Conservation (phyloP, 2,797 vertebrate species). For the Esox lucius region DNA sequence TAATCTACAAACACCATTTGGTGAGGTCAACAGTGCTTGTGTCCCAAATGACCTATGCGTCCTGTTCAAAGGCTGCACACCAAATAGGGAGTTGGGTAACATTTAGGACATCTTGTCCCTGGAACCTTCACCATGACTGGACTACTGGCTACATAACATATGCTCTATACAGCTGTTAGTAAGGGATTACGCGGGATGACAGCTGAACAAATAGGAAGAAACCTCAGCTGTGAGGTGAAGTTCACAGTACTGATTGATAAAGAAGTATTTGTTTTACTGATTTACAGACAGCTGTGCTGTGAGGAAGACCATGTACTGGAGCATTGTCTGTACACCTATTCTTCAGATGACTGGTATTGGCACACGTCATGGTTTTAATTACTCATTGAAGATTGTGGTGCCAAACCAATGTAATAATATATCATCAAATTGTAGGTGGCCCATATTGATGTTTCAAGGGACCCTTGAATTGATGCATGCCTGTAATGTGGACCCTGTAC, state of each 20-base stretch:
- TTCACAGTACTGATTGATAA: background rate
- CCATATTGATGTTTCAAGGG: background rate
- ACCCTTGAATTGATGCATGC: background rate
- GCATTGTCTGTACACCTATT: background rate
- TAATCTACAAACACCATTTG: background rate
- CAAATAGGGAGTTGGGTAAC: background rate
- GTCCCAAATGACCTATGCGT: background rate
- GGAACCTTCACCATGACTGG: background rate
- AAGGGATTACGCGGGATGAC: background rate
- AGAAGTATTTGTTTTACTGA: constrained; percentile 2
- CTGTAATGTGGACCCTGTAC: background rate
- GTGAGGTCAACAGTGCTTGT: background rate
- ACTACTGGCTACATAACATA: background rate
- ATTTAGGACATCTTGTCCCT: background rate
- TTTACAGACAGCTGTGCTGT: background rate
- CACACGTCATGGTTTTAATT: background rate
- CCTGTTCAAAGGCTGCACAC: background rate
- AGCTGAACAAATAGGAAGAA: constrained; percentile 1
- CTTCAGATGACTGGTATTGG: background rate
- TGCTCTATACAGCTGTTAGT: background rate
- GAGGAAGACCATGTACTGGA: background rate
- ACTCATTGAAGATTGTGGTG: background rate
- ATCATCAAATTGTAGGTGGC: background rate
- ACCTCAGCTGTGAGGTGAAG: background rate
- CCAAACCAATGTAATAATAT: background rate